These are phyloP conservation scores for Vombatus ursinus DNA, from an alignment of 2,113 vertebrate genomes.

Conservation along the genomic window DNA sequence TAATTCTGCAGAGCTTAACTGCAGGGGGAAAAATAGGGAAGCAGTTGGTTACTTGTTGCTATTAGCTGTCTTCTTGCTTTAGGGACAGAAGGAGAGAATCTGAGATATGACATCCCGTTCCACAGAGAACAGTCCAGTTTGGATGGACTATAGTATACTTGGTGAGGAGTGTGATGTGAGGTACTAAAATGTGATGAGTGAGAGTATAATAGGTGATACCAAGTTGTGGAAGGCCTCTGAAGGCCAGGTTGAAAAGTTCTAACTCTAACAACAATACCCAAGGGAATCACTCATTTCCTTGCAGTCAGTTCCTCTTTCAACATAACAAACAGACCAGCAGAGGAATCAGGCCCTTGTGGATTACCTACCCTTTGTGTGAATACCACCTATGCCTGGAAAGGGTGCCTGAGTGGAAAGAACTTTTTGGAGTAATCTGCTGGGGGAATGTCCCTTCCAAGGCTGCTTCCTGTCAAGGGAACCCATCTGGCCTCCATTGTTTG, in stretches of 20 bases:
- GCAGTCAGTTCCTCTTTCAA: neutral
- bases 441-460: neutral
- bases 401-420: neutral
- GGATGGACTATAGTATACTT: neutral
- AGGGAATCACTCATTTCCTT: neutral
- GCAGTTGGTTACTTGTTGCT: neutral
- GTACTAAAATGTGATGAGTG: neutral
- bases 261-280: neutral
- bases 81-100: neutral
- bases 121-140: neutral
- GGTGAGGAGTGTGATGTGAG: neutral
- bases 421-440: neutral
- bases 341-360: neutral
- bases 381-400: neutral
- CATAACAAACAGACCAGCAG: neutral
- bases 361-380: neutral
- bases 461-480: neutral
- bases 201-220: neutral
- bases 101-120: neutral
- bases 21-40: too few relatives aligned
- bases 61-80: neutral
- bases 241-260: neutral
- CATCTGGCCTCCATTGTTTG: neutral
- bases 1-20: neutral
- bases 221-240: neutral